Base-by-base conservation (phyloP, 2,888 invertebrate species). In the Periphyllus acericola region DNA sequence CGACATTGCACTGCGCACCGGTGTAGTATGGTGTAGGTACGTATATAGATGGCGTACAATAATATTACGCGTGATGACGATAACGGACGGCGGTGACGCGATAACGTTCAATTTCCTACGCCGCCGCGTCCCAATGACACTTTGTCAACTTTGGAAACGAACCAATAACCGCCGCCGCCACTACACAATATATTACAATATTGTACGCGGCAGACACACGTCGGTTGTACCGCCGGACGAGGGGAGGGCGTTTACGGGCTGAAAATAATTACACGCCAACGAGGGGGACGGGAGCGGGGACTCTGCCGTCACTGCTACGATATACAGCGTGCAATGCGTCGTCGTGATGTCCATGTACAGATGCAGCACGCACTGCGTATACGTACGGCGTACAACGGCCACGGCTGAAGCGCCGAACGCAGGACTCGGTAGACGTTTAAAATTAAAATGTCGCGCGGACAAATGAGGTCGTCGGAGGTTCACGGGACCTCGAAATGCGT, bases 31-130 rank as follows among this genome's bases (percentile, higher is more conserved):
- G n/a, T 68, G 21, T 25, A 60, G 6, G 17, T 60, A 60, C 55
- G 9, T 19, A 17, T 8, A 25, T 25, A 60, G 60, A 60, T 60
- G 3, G 25, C 2, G 17, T 25, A 60, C 25, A 52, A 52, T 11
- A 52, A 52, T 17, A 52, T 6, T 52, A 52, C n/a, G n/a, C n/a
- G n/a, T n/a, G n/a, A n/a, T 68, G 14, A 55, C 14, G 55, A 36
- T 55, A 21, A 36, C 34, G 84, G 34, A 72, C 66, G 66, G 19
- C 29, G 68, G 68, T 78, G n/a, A 8, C 60, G 14, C 60, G 84
- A 79, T 86, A 71, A 36, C 71, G 85, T 86, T 86, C 85, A 71
- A 86, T 86, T 86, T 79, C 85, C 85, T 86, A 85, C 79, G 19
- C 81, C 68, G 36, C 66, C 66, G 32, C 34, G n/a, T 8, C 21